These are phyloP conservation scores for Lasius fuliginosus DNA, from an alignment of 2,888 invertebrate genomes.

Conservation along the genomic window DNA sequence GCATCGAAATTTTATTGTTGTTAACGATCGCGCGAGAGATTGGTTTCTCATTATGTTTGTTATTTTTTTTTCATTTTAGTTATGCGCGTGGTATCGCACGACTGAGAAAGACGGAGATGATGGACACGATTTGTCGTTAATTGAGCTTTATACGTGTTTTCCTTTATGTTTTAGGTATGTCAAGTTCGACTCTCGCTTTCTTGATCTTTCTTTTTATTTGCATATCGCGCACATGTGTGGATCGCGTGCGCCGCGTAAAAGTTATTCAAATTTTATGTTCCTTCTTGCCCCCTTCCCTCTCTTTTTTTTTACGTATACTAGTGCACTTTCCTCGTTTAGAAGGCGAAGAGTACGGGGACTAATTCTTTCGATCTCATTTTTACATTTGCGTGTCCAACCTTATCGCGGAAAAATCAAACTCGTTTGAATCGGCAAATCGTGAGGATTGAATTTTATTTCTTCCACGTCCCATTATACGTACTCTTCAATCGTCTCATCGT, in stretches of 20 bases:
- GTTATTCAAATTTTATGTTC: conserved; percentile 69
- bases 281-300: conserved; percentile 62
- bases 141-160: conserved; percentile 79
- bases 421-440: conserved; percentile 28
- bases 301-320: conserved; percentile 66
- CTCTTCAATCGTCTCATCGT: conserved; percentile 69
- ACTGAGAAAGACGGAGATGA: conserved; percentile 63
- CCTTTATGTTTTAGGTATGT: conserved; percentile 56
- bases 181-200: conserved; percentile 61
- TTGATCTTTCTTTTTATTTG: conserved; percentile 60
- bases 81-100: conserved; percentile 61
- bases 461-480: conserved; percentile 50
- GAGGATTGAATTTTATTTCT: conserved; percentile 35
- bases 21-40: conserved; percentile 78
- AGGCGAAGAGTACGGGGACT: conserved; percentile 65
- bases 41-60: conserved; percentile 55
- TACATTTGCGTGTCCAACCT: conserved; percentile 3
- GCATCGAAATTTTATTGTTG: conserved; percentile 79
- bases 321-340: conserved; percentile 65
- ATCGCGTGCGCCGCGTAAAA: conserved; percentile 54
- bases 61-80: conserved; percentile 59
- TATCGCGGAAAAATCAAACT: conserved; percentile 31
- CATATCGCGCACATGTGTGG: conserved; percentile 48
- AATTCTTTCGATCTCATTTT: conserved; percentile 49
- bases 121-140: conserved; percentile 79